phyloP scores from a whole-genome alignment of 2,113 vertebrate genomes.

The Mystacornis crossleyi region DNA sequence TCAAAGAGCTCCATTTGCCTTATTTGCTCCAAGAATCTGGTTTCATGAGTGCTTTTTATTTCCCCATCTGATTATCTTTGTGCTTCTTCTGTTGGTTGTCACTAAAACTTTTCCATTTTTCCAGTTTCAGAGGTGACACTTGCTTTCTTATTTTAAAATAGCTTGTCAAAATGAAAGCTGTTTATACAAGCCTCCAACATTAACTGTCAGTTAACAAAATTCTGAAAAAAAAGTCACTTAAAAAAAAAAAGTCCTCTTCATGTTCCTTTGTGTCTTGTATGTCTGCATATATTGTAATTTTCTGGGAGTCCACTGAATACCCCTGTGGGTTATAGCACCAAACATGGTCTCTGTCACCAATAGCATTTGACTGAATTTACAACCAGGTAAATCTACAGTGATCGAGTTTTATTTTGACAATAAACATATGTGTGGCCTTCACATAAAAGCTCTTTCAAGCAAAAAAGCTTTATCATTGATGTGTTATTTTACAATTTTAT shows the following conservation, averaged over 20 bases:
- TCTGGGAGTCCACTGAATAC: neutral
- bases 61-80: neutral
- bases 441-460: neutral
- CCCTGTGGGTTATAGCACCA: neutral
- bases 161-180: neutral
- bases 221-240: neutral
- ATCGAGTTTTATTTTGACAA: neutral
- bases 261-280: neutral
- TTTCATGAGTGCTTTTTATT: neutral
- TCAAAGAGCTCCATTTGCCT: neutral
- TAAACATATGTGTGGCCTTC: neutral
- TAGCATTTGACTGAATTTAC: neutral
- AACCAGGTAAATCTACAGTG: neutral
- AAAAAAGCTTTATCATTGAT: neutral
- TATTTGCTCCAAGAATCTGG: neutral
- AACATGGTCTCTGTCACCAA: neutral
- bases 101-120: neutral
- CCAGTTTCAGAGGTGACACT: neutral
- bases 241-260: neutral
- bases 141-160: neutral
- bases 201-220: neutral
- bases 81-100: neutral
- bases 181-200: neutral
- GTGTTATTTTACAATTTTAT: neutral
- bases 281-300: neutral